phyloP scores from a whole-genome alignment of 2,888 invertebrate species.

The Apoda limacodes region DNA sequence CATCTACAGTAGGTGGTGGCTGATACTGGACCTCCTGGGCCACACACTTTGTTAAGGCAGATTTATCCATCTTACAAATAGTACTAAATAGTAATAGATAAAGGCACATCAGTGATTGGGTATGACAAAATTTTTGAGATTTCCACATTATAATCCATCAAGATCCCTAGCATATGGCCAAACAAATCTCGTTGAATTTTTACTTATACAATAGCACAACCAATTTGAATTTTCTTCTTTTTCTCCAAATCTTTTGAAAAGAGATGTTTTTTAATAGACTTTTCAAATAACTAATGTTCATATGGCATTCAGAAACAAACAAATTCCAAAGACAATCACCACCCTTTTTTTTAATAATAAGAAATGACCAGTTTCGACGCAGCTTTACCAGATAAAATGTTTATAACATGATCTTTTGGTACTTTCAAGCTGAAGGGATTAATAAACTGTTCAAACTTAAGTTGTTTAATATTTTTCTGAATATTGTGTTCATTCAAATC shows the following conservation, averaged over 20 bases:
- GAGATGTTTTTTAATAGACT: slow-evolving; percentile 7
- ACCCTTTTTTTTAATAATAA: slow-evolving; percentile 10
- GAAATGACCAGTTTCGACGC: slow-evolving; percentile 17
- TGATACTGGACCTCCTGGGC: slow-evolving; percentile 12
- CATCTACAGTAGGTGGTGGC: too few species aligned
- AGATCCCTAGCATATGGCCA: slow-evolving; percentile 20
- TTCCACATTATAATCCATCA: slow-evolving; percentile 20
- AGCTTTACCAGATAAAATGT: slow-evolving; percentile 20
- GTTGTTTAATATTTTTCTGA: slow-evolving; percentile 13
- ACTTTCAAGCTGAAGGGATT: too few species aligned
- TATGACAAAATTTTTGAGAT: slow-evolving; percentile 16
- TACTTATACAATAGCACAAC: slow-evolving; percentile 13
- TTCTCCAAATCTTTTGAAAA: too few species aligned
- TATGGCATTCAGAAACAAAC: slow-evolving; percentile 9
- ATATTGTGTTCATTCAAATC: slow-evolving; percentile 16
- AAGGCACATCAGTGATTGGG: slow-evolving; percentile 17
- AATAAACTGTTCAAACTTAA: slow-evolving; percentile 16
- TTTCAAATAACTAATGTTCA: slow-evolving; percentile 7
- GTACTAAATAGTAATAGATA: slow-evolving; percentile 24
- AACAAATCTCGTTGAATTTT: slow-evolving; percentile 15
- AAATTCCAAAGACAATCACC: slow-evolving; percentile 6
- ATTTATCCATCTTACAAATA: too few species aligned
- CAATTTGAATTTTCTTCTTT: slow-evolving; percentile 9
- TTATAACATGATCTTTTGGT: slow-evolving; percentile 16
- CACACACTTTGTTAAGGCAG: slow-evolving; percentile 19